Evolutionary conservation across 2,797 vertebrate genomes (phyloP).

Genomic region (Aulostomus chinensis): DNA sequence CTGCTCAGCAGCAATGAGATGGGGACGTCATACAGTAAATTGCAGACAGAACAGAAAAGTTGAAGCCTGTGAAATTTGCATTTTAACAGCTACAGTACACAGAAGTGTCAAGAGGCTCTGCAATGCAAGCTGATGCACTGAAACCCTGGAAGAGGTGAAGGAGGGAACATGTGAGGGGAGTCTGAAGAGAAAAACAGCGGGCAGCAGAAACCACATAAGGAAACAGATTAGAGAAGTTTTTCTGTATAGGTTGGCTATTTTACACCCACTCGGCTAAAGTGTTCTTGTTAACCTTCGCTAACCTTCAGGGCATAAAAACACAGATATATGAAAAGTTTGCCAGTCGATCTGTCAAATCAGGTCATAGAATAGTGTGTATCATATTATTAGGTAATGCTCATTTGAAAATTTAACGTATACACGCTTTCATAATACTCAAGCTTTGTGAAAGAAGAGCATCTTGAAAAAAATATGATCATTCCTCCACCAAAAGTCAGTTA

Average conservation of each 20-base stretch:
- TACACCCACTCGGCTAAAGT: slow-evolving; percentile 1
- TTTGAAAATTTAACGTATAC: no score
- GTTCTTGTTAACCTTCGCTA: slow-evolving; percentile 4
- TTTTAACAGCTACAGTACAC: slow-evolving; percentile 73
- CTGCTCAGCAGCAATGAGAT: slow-evolving; percentile 59
- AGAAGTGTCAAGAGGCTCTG: slow-evolving; percentile 66
- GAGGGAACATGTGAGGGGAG: slow-evolving; percentile 24
- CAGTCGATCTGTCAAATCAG: no score
- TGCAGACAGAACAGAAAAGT: slow-evolving; percentile 66
- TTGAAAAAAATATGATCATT: no score
- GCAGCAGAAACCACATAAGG: slow-evolving; percentile 30
- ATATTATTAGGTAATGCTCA: no score
- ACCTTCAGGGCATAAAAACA: background rate
- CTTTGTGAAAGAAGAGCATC: no score
- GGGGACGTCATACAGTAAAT: slow-evolving; percentile 67
- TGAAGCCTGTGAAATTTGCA: slow-evolving; percentile 73
- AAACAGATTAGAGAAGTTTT: slow-evolving; percentile 24
- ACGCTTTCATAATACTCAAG: no score
- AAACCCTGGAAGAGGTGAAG: slow-evolving; percentile 35
- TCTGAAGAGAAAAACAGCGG: slow-evolving; percentile 26
- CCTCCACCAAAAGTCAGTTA: no score
- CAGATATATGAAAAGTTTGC: no score
- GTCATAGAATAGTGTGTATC: no score
- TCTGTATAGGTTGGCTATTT: slow-evolving; percentile 24
- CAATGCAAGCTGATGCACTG: slow-evolving; percentile 43